Percentiles rank a stretch among this genome's conserved stretches.
phyloP scores from a whole-genome alignment of 2,113 vertebrate species.

The Hydropotes inermis region DNA sequence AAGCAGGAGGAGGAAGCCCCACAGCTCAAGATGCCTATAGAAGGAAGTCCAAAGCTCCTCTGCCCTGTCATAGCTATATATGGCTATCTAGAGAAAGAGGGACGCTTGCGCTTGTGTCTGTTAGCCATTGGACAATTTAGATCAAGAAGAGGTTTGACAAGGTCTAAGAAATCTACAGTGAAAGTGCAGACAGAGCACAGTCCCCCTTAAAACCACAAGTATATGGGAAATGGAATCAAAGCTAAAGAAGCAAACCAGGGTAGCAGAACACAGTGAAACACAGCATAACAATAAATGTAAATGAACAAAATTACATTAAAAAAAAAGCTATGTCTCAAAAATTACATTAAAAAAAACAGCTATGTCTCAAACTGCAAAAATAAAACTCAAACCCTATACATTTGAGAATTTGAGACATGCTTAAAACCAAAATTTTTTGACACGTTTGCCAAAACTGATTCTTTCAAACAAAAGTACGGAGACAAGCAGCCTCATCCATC shows the following conservation, averaged over 20 bases:
- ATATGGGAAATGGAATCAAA: neutral
- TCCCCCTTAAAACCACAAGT: neutral
- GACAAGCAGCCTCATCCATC: neutral
- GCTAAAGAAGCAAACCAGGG: neutral
- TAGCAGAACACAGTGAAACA: neutral
- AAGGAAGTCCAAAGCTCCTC: constrained; percentile 49
- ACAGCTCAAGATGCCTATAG: neutral
- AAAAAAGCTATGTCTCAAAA: neutral
- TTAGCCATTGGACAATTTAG: neutral
- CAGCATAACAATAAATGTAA: neutral
- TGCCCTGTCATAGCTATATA: neutral
- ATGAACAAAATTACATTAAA: neutral
- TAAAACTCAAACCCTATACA: neutral
- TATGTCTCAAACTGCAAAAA: neutral
- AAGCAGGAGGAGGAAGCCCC: neutral
- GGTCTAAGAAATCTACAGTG: neutral
- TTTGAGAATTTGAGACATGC: neutral
- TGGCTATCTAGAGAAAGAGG: neutral
- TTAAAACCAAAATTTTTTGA: neutral
- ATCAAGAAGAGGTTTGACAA: neutral
- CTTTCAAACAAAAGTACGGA: neutral
- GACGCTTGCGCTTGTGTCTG: neutral
- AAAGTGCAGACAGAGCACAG: neutral
- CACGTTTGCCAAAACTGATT: neutral
- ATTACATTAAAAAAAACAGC: neutral